Evolutionary conservation across 2,797 vertebrate species (phyloP), one percentile per base, ranked within the genome.

Genomic region (Eupleurogrammus muticus): DNA sequence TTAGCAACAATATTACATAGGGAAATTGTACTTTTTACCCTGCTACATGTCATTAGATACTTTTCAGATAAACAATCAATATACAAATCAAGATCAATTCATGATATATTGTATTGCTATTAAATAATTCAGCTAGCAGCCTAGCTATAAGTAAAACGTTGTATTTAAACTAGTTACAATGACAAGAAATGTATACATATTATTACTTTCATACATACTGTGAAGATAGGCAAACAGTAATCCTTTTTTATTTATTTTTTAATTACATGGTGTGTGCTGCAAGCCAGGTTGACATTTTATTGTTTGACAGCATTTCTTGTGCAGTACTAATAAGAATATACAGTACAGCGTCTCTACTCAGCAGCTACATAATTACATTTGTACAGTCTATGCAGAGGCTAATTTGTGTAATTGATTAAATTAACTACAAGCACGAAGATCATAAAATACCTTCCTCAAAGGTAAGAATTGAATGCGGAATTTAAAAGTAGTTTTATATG

Each of bases 341-440:
- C 57, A 67, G 59, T 58, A 48, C n/a, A 35, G 47, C 34, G 63
- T 65, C 50, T 60, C 28, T 48, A 9, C 47, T 58, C 60, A 52
- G 59, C 50, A 42, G 52, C 17, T 8, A 38, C 46, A 74, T 62
- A 64, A 81, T 81, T 80, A 71, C 16, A 78, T 78, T 40, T 63
- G 53, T 60, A 64, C 35, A 71, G 63, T 21, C 11, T 44, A 16
- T 44, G 16, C 16, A 17, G 46, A 61, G 50, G 38, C 40, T 57
- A 32, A 81, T 75, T 72, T 38, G 47, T 75, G 34, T 46, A 24
- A 16, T 70, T 74, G 57, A 82, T 84, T 71, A 54, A 82, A 81
- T 77, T 17, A 75, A 58, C 20, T 32, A 23, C n/a, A 46, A 46
- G 20, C 20, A 21, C 42, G 55, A 17, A 23, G n/a, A 63, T 46